Evolutionary conservation across 2,888 invertebrate species (phyloP).

Genomic region (Crioceris asparagi): DNA sequence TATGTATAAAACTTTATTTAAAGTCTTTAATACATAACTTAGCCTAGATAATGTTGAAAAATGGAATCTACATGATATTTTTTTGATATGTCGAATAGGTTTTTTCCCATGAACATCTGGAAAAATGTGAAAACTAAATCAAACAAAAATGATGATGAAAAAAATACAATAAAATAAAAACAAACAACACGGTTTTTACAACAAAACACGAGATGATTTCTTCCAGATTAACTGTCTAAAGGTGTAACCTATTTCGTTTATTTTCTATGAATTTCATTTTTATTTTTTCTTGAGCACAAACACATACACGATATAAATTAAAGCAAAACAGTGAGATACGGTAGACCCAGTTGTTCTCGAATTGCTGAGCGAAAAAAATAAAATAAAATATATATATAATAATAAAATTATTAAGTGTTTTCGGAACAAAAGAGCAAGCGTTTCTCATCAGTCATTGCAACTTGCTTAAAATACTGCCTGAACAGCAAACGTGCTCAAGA

Average conservation of each 20-base stretch:
- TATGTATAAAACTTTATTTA: constrained; percentile 37
- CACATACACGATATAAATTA: too few species aligned
- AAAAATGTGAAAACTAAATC: constrained; percentile 14
- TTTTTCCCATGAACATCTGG: constrained; percentile 8
- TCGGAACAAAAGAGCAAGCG: constrained; percentile 34
- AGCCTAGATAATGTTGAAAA: constrained; percentile 24
- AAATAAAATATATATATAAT: too few species aligned
- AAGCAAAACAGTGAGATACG: constrained; percentile 30
- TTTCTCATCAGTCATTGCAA: constrained; percentile 30
- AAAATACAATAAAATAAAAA: constrained; percentile 20
- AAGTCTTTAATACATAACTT: constrained; percentile 34
- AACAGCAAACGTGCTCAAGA: constrained; percentile 26
- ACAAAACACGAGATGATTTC: constrained; percentile 22
- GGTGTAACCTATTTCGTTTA: too few species aligned
- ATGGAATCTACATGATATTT: constrained; percentile 13
- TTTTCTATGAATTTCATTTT: constrained; percentile 12
- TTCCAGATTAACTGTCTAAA: too few species aligned
- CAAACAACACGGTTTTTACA: constrained; percentile 26
- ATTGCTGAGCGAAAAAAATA: too few species aligned
- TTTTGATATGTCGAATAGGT: constrained; percentile 13
- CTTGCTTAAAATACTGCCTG: constrained; percentile 4
- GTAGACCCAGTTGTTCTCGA: constrained; percentile 32
- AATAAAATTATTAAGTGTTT: constrained; percentile 28
- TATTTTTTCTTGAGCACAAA: constrained; percentile 26
- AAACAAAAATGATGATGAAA: constrained; percentile 19